Base-by-base conservation (phyloP, 2,113 vertebrate genomes). In the Hystrix brachyura region DNA sequence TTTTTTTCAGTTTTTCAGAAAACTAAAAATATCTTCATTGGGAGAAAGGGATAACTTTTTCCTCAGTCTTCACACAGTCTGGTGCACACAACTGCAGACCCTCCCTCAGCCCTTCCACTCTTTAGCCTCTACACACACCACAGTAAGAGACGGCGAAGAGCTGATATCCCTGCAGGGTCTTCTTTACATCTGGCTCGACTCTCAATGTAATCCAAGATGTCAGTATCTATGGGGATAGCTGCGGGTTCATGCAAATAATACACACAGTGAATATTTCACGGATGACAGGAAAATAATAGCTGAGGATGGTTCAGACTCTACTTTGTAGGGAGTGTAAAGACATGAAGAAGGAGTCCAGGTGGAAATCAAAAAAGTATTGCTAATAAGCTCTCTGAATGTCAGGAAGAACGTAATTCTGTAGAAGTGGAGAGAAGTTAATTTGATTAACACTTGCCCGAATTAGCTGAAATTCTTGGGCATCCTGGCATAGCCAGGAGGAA, bases 371-470 rank as follows among this genome's bases (percentile, higher is more conserved):
- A 95, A 80, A 53, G 60, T 65, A 53, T 64, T 17, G 14, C 51
- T 69, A 87, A n/a, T 94, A 71, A 91, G 38, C 57, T 78, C 55
- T 92, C 95, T 83, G 71, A 80, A 69, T 34, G 48, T 95, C 14
- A 34, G 55, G 19, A 94, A 92, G 89, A 85, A 62, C 59, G 88
- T 95, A 65, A 89, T 89, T 64, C 82, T 76, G 8, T 65, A 69
- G 94, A 94, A 93, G 88, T 48, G 84, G 62, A 94, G 18, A 4
- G n/a, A 60, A 91, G 64, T 57, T 96, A 87, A 96, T 96, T 89
- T 90, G 82, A 97, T 96, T 87, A 94, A 83, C 25, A 69, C 23
- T 96, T 87, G 83, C 93, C 48, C 92, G 74, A 96, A 81, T 87
- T 94, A 67, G 69, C 74, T 92, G 87, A 78, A 71, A 94, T 92